Conservation (phyloP, 2,888 invertebrate species). For the Cylloceria caligata region DNA sequence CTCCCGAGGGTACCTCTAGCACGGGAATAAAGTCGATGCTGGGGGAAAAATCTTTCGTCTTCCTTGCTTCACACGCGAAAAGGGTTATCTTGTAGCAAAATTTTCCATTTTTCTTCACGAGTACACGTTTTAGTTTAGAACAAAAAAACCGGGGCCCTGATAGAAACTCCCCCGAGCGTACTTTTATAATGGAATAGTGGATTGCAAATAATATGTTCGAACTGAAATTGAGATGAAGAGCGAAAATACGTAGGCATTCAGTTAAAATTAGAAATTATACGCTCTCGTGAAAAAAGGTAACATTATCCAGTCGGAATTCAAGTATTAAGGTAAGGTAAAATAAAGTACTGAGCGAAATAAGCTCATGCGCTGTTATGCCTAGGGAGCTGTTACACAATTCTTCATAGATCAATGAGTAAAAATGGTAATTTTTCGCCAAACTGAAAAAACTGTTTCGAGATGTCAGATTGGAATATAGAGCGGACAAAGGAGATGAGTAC, state of each 20-base stretch:
- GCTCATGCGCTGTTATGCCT: neutral
- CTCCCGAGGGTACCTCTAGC: constrained; percentile 41
- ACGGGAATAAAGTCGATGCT: constrained; percentile 48
- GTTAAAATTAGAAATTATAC: constrained; percentile 3
- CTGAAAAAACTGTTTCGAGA: neutral
- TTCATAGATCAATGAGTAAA: neutral
- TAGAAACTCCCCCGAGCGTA: constrained; percentile 30
- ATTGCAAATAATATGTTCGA: constrained; percentile 49
- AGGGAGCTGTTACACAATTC: neutral
- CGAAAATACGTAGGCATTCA: too few relatives aligned
- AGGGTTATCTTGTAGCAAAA: constrained; percentile 29
- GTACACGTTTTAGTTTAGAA: constrained; percentile 6
- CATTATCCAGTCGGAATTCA: neutral
- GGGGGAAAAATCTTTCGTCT: constrained; percentile 55
- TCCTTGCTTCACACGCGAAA: constrained; percentile 24
- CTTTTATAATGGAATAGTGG: constrained; percentile 43
- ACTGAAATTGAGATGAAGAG: too few relatives aligned
- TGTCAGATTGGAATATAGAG: neutral
- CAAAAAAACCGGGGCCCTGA: neutral
- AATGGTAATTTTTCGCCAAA: neutral
- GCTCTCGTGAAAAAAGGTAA: neutral
- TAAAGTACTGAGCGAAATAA: constrained; percentile 3
- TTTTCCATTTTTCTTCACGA: constrained; percentile 35
- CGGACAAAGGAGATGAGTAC: neutral
- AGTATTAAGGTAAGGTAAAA: neutral